Evolutionary conservation across 37 sponge, comb jelly and placozoan genomes (phyloP).

Genomic region (Mnemiopsis leidyi): DNA sequence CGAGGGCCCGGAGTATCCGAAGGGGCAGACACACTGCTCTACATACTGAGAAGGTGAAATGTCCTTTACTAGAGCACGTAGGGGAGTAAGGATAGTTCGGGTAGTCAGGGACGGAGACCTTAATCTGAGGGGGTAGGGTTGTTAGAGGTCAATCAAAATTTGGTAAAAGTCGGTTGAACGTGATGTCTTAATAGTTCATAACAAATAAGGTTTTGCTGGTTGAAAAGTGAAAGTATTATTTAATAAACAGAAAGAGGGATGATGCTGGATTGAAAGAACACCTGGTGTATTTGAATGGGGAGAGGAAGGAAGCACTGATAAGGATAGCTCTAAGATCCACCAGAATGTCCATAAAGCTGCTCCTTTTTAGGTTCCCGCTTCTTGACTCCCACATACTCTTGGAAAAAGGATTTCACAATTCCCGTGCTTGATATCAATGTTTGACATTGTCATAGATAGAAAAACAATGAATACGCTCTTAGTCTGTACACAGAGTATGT

Average conservation of each 20-base stretch:
- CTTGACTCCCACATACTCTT: constrained; percentile 9
- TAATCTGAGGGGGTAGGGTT: background rate
- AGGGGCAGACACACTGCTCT: constrained; percentile 23
- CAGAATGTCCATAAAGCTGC: constrained; percentile 47
- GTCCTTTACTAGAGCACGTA: background rate
- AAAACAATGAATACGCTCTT: no score
- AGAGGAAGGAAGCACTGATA: constrained; percentile 16
- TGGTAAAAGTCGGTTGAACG: no score
- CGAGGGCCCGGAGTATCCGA: background rate
- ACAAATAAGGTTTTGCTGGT: background rate
- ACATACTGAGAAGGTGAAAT: background rate
- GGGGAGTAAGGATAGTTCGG: background rate
- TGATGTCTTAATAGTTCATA: no score
- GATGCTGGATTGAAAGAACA: no score
- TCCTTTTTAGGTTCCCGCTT: background rate
- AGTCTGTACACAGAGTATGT: no score
- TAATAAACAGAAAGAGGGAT: no score
- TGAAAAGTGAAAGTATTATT: background rate
- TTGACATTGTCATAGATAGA: no score
- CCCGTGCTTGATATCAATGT: no score
- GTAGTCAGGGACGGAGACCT: background rate
- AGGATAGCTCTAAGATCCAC: constrained; percentile 36
- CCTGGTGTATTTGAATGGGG: background rate
- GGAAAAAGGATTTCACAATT: no score
- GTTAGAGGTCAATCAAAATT: background rate